Evolutionary conservation across 2,888 invertebrate genomes (phyloP).

Genomic region (Ernsta delagoae): DNA sequence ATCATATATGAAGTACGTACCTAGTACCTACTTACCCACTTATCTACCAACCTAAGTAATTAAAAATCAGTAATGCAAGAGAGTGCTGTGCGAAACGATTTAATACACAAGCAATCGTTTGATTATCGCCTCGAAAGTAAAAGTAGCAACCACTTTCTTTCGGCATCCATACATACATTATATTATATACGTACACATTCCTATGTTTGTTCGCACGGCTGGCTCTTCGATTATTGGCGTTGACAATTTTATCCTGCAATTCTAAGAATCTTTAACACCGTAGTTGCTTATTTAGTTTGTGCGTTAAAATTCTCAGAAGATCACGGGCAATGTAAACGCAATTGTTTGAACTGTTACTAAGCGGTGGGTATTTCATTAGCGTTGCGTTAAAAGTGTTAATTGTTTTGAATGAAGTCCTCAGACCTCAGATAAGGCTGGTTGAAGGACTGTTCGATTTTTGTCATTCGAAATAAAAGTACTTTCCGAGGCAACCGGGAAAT

Average conservation of each 20-base stretch:
- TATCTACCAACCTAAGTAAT: too few species aligned
- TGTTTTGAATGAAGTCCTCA: too few species aligned
- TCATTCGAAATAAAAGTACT: too few species aligned
- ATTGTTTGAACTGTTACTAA: too few species aligned
- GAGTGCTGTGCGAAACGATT: neutral
- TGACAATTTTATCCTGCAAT: neutral
- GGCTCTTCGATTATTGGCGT: neutral
- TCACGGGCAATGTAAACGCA: too few species aligned
- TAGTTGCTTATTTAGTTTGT: neutral
- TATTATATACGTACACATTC: neutral
- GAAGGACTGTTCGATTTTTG: too few species aligned
- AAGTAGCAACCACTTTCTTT: constrained; percentile 41
- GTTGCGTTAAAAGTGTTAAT: too few species aligned
- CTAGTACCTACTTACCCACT: neutral
- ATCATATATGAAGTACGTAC: too few species aligned
- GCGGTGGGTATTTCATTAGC: too few species aligned
- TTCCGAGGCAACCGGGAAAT: too few species aligned
- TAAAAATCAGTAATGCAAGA: too few species aligned
- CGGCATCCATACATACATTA: constrained; percentile 4
- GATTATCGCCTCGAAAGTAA: constrained; percentile 40
- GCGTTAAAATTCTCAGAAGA: neutral
- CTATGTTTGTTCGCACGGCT: neutral
- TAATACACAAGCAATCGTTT: neutral
- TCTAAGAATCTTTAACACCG: neutral
- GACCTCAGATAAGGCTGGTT: too few species aligned